Percentiles rank a stretch among this genome's conserved stretches.
phyloP scores from a whole-genome alignment of 2,113 vertebrate species.

The Myocastor coypus region DNA sequence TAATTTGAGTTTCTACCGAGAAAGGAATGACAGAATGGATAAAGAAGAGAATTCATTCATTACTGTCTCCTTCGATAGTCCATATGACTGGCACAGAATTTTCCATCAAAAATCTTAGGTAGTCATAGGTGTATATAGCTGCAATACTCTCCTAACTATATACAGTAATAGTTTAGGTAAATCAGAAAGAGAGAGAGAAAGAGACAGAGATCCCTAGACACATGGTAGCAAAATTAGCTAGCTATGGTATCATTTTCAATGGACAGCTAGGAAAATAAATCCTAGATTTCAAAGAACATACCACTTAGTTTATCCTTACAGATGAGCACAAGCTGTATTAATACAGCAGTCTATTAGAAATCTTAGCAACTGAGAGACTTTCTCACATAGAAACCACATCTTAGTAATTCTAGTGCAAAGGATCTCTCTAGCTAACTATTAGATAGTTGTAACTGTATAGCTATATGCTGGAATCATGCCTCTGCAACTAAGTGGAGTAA shows the following conservation, averaged over 20 bases:
- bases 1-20: constrained; percentile 11
- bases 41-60: neutral
- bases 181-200: neutral
- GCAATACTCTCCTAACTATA: neutral
- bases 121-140: neutral
- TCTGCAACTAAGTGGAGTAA: constrained; percentile 7
- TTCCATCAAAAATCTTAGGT: neutral
- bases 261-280: neutral
- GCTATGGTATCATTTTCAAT: neutral
- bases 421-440: neutral
- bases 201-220: neutral
- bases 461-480: constrained; percentile 12
- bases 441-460: neutral
- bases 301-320: neutral
- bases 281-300: constrained; percentile 35
- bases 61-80: neutral
- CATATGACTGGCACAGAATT: neutral
- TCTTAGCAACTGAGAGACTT: neutral
- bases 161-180: neutral
- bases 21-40: neutral
- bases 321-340: neutral
- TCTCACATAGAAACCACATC: neutral
- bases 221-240: constrained; percentile 18
- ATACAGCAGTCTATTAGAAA: neutral
- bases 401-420: neutral